Evolutionary conservation across 53 echinoderm and acorn worm species (phyloP).

Genomic region (Henricia sp.): DNA sequence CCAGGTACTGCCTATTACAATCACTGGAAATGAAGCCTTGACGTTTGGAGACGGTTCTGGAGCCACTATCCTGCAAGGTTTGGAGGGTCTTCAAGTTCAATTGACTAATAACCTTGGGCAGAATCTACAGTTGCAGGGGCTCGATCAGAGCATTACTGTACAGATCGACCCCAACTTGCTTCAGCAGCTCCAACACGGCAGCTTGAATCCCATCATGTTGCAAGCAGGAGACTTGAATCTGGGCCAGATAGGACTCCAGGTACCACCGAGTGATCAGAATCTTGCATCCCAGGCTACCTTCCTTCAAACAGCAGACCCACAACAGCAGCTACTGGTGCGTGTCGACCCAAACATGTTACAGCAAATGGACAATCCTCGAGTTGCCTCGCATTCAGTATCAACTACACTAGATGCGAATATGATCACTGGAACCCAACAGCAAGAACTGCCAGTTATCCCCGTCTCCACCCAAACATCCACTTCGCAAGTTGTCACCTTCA

Average conservation of each 20-base stretch:
- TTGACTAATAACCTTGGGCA: constrained; percentile 81
- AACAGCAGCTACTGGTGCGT: constrained; percentile 55
- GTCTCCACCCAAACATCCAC: constrained; percentile 25
- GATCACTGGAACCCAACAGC: constrained; percentile 43
- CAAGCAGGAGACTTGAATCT: constrained; percentile 79
- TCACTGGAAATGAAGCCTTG: constrained; percentile 63
- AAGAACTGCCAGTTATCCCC: constrained; percentile 42
- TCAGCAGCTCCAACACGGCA: constrained; percentile 91
- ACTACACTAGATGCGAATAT: constrained; percentile 28
- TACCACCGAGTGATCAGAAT: constrained; percentile 64
- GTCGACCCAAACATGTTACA: constrained; percentile 25
- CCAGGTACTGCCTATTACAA: constrained; percentile 62
- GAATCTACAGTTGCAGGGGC: constrained; percentile 82
- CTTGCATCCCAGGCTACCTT: constrained; percentile 26
- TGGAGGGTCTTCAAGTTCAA: constrained; percentile 86
- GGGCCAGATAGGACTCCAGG: constrained; percentile 74
- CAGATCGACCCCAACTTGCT: constrained; percentile 94
- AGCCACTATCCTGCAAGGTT: constrained; percentile 78
- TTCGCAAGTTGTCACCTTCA: constrained; percentile 18
- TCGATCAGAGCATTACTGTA: constrained; percentile 91
- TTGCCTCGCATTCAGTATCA: constrained; percentile 11
- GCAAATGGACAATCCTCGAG: constrained; percentile 25
- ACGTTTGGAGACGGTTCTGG: constrained; percentile 69
- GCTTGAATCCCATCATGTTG: constrained; percentile 82
- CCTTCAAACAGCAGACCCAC: constrained; percentile 41